phyloP scores from a whole-genome alignment of 2,113 vertebrate species.

The Sciurus niger region DNA sequence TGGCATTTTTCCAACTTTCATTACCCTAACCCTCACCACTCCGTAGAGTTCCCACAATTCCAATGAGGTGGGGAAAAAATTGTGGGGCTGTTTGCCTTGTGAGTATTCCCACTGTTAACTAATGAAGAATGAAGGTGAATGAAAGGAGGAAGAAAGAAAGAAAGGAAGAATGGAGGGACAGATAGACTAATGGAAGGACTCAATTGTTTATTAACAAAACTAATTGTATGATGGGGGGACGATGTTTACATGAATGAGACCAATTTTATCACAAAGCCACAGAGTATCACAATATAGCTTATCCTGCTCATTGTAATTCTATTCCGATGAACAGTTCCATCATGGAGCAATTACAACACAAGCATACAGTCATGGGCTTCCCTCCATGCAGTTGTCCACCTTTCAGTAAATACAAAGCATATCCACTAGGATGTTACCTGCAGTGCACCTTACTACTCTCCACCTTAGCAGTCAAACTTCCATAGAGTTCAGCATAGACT shows the following conservation, averaged over 20 bases:
- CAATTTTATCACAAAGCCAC: slow-evolving; percentile 16
- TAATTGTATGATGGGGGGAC: neutral
- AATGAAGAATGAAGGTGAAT: slow-evolving; percentile 47
- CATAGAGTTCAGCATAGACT: neutral
- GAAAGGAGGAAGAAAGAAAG: neutral
- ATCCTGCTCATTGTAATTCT: neutral
- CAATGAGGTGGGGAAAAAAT: slow-evolving; percentile 29
- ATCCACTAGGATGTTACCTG: neutral
- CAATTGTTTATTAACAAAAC: neutral
- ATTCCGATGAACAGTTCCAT: neutral
- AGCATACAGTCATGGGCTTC: neutral
- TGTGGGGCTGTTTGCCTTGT: slow-evolving; percentile 22
- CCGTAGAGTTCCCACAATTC: slow-evolving; percentile 62
- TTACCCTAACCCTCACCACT: slow-evolving; percentile 70
- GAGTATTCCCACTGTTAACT: slow-evolving; percentile 35
- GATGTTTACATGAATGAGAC: neutral
- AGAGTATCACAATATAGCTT: neutral
- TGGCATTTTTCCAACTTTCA: slow-evolving; percentile 79
- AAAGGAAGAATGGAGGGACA: neutral
- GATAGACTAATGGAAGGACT: neutral
- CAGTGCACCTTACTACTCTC: neutral
- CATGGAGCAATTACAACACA: neutral
- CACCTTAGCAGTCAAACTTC: neutral
- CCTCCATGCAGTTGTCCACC: neutral
- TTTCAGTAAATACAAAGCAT: neutral